Base-by-base conservation (phyloP, 2,888 invertebrate genomes). In the Melanotus villosus region DNA sequence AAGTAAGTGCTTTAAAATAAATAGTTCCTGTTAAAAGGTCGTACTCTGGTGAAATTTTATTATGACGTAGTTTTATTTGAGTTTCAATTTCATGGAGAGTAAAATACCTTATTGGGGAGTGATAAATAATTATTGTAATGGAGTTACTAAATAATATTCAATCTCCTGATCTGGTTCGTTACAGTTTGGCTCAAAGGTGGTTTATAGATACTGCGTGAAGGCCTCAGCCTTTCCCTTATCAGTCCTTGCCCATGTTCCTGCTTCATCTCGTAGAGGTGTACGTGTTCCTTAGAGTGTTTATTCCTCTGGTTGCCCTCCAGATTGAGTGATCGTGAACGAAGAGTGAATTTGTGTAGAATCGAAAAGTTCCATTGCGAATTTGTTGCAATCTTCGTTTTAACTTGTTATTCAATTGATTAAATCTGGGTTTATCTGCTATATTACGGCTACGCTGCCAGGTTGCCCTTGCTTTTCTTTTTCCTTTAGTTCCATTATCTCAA, bases 221-320 rank as follows among this genome's bases (percentile, higher is more conserved):
- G 19, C 32, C 19, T 54, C 19, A 54, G 54, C 54, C 32, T 54
- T 54, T 54, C 30, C 54, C 19, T 54, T 54, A 30, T 54, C 54
- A 30, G 54, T n/a, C 7, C 16, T 54, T 32, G 43, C 7, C 50
- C 21, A 50, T n/a, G 10, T n/a, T 50, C 50, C 50, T 26, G 30
- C 6, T 23, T 6, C 50, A 30, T 54, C 30, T 54, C n/a, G 54
- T 54, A 26, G 4, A 6, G 30, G 14, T 30, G 30, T 54, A 32
- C 19, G 54, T 54, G 54, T 9, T 54, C 16, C n/a, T 54, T 54
- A n/a, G 14, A 6, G n/a, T 10, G 50, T 54, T 23, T 26, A 54
- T 54, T 16, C 16, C 26, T 30, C 32, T 54, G 7, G 54, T 54
- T 10, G 32, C n/a, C 12, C 32, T 32, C 54, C 30, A 54, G 2